Conservation (phyloP, 2,888 invertebrate species). For the Danaus chrysippus region DNA sequence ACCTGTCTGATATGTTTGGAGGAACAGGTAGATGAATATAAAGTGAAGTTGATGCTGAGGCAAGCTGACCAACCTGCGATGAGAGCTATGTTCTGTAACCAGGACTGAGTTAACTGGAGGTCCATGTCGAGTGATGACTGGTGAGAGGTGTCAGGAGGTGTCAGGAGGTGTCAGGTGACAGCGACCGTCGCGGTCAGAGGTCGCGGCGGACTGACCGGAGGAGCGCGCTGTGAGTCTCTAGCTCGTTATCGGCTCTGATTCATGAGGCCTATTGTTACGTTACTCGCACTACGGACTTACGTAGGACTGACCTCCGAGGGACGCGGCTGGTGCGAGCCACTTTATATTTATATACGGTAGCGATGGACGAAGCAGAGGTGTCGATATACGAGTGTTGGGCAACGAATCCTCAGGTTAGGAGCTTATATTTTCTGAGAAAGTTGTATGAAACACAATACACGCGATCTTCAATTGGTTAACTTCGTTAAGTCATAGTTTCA, state of each 20-base stretch:
- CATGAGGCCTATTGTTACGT: constrained; percentile 34
- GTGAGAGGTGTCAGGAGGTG: constrained; percentile 17
- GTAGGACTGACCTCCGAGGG: constrained; percentile 1
- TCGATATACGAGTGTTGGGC: too few species aligned
- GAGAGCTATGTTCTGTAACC: constrained; percentile 57
- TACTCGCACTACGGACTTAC: not conserved
- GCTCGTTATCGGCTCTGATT: constrained; percentile 53
- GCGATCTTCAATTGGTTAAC: too few species aligned
- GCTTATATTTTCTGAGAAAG: not conserved
- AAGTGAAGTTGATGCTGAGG: not conserved
- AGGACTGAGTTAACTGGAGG: constrained; percentile 44
- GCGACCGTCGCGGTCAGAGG: constrained; percentile 64
- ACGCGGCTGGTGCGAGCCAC: not conserved
- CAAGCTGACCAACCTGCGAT: constrained; percentile 45
- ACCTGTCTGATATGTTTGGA: too few species aligned
- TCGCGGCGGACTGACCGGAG: constrained; percentile 52
- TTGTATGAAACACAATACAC: not conserved
- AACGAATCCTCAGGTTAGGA: not conserved
- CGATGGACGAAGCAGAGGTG: not conserved
- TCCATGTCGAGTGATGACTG: constrained; percentile 41
- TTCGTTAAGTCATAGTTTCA: not conserved
- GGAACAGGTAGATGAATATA: not conserved
- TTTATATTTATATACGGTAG: not conserved
- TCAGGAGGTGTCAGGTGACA: constrained; percentile 16
- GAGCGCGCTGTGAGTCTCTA: constrained; percentile 33